Conservation (phyloP, 2,888 invertebrate genomes). For the Leptogaster cylindrica region DNA sequence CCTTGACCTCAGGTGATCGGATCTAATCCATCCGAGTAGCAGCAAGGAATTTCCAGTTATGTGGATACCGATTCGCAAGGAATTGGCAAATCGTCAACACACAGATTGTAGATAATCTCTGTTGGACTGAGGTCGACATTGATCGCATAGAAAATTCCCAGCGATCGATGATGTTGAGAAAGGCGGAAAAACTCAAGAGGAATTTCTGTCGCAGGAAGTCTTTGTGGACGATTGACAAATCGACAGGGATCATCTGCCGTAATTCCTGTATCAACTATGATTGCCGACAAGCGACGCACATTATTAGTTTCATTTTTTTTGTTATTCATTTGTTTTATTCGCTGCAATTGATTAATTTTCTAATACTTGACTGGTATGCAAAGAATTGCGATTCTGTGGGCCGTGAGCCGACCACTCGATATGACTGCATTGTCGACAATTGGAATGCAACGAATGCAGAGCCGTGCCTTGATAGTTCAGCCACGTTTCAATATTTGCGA, state of each 20-base stretch:
- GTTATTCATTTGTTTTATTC: slow-evolving; percentile 29
- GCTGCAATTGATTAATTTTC: slow-evolving; percentile 46
- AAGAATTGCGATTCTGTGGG: slow-evolving; percentile 41
- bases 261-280: too few species aligned
- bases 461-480: not conserved
- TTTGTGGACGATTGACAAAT: not conserved
- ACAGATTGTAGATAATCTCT: not conserved
- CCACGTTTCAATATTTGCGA: slow-evolving; percentile 26
- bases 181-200: slow-evolving; percentile 9
- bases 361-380: slow-evolving; percentile 44
- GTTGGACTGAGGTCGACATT: not conserved
- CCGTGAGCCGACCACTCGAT: slow-evolving; percentile 3
- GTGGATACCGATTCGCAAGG: not conserved
- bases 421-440: slow-evolving; percentile 5
- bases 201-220: slow-evolving; percentile 6
- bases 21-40: not conserved
- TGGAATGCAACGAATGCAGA: slow-evolving; percentile 30
- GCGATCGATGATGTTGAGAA: slow-evolving; percentile 10
- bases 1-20: slow-evolving; percentile 25
- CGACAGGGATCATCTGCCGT: too few species aligned
- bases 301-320: not conserved
- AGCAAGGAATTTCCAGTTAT: not conserved
- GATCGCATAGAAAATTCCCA: not conserved
- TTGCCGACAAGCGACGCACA: not conserved
- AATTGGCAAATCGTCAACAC: not conserved